phyloP scores from a whole-genome alignment of 2,797 vertebrate genomes.

The Syngnathus rostellatus region DNA sequence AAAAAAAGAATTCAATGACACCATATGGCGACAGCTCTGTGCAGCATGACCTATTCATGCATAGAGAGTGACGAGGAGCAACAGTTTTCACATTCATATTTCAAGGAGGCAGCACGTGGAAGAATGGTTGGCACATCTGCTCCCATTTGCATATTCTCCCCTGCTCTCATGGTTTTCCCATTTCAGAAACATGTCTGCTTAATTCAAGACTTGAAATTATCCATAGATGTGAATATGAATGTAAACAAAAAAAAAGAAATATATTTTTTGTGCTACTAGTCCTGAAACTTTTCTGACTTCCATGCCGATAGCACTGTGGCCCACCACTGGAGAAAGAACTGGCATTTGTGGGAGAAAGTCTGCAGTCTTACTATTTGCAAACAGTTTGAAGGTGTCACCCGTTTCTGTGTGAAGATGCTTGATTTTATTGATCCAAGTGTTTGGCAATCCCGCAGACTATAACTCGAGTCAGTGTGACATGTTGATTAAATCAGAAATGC shows the following conservation, averaged over 20 bases:
- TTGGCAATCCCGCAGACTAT: slow-evolving; percentile 30
- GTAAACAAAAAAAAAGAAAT: too few relatives aligned
- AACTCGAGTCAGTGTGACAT: slow-evolving; percentile 26
- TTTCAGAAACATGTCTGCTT: background rate
- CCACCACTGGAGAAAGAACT: background rate
- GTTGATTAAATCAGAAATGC: slow-evolving; percentile 13
- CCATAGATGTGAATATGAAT: slow-evolving; percentile 8
- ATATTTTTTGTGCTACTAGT: too few relatives aligned
- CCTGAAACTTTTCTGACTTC: too few relatives aligned
- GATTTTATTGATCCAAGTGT: slow-evolving; percentile 42
- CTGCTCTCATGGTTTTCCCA: background rate
- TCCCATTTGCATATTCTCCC: background rate
- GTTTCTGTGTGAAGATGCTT: background rate
- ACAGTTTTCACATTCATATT: background rate
- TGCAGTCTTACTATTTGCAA: background rate
- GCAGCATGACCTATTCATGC: slow-evolving; percentile 1
- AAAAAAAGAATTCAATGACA: background rate
- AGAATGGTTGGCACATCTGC: background rate
- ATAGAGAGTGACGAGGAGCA: background rate
- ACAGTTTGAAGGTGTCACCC: background rate
- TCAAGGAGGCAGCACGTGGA: background rate
- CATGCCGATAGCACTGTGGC: too few relatives aligned
- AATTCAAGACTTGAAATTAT: background rate
- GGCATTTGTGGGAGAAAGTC: background rate
- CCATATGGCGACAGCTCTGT: background rate